Evolutionary conservation across 2,113 vertebrate species (phyloP).

Genomic region (Indicator indicator): DNA sequence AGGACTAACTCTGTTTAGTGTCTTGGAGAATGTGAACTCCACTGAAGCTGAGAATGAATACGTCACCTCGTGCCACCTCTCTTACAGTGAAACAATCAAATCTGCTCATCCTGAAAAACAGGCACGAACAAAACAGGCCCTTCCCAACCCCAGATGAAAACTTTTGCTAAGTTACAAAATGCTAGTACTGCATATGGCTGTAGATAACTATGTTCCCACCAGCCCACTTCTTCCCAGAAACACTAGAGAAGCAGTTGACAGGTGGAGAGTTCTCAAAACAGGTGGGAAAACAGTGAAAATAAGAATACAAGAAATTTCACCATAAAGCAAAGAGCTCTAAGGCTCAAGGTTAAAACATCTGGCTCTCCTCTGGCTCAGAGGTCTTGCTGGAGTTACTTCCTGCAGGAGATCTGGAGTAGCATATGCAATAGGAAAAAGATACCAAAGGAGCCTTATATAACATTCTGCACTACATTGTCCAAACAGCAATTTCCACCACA

Average conservation of each 20-base stretch:
- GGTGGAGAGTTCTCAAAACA: background rate
- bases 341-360: constrained; percentile 19
- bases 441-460: background rate
- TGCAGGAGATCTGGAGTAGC: constrained; percentile 24
- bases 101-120: background rate
- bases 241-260: background rate
- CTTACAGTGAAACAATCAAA: background rate
- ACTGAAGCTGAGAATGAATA: background rate
- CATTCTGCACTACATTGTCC: background rate
- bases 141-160: background rate
- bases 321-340: background rate
- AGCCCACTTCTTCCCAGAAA: background rate
- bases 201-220: background rate
- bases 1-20: background rate
- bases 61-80: background rate
- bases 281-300: background rate
- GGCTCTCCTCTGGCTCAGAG: background rate
- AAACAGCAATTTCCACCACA: background rate
- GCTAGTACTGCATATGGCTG: background rate
- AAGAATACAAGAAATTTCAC: background rate
- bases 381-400: constrained; percentile 30
- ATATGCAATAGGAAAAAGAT: constrained; percentile 17
- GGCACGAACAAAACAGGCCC: background rate
- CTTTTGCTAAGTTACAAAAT: background rate
- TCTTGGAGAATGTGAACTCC: background rate